Evolutionary conservation across 2,113 vertebrate species (phyloP).

Genomic region (Colinus virginianus): DNA sequence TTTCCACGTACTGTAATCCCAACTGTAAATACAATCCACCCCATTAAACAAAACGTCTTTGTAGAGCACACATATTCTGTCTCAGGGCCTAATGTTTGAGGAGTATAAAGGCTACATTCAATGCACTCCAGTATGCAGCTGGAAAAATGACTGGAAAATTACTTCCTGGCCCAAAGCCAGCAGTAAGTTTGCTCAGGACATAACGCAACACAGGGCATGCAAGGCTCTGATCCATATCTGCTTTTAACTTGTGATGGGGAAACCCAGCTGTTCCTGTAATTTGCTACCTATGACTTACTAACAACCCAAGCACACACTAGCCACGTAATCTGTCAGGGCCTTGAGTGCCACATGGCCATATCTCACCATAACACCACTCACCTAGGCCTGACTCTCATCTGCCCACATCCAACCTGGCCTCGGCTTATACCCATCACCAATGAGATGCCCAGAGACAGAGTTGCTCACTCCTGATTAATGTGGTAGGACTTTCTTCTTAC

Average conservation of each 20-base stretch:
- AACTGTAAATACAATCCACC: conserved; percentile 60
- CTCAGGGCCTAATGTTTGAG: conserved; percentile 22
- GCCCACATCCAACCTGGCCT: accelerated
- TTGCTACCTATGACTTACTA: not conserved
- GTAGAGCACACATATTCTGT: conserved; percentile 65
- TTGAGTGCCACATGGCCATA: accelerated
- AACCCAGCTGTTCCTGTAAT: not conserved
- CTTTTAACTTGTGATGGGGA: not conserved
- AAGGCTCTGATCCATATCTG: not conserved
- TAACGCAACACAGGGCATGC: not conserved
- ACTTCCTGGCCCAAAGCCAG: conserved; percentile 55
- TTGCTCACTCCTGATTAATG: not conserved
- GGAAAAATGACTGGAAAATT: conserved; percentile 70
- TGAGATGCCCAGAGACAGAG: accelerated
- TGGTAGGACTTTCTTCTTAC: not conserved
- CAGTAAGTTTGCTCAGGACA: conserved; percentile 30
- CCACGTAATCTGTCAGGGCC: accelerated
- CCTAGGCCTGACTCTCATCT: not conserved
- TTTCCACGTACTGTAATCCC: conserved; percentile 49
- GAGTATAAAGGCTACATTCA: conserved; percentile 64
- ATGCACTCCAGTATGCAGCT: conserved; percentile 35
- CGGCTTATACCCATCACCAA: not conserved
- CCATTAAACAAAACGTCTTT: conserved; percentile 63
- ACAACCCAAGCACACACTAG: not conserved
- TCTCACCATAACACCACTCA: not conserved